Conservation (phyloP, 2,113 vertebrate genomes). For the Bujurquina vittata region DNA sequence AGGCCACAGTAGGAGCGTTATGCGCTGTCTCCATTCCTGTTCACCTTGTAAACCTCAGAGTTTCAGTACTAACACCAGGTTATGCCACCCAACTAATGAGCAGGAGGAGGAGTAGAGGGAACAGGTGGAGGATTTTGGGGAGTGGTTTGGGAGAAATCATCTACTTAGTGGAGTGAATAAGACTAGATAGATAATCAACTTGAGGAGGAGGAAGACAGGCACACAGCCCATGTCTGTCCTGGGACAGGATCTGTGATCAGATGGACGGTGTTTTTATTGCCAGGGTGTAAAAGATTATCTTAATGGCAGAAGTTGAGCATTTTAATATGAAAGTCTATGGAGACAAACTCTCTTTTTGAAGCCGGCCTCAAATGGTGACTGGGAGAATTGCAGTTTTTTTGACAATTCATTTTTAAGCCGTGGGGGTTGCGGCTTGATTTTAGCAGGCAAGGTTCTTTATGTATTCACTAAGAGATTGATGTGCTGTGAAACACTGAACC, state of each 20-base stretch:
- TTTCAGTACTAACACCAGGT: neutral
- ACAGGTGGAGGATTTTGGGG: neutral
- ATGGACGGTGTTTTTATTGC: neutral
- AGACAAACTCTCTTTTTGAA: neutral
- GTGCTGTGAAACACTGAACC: conserved; percentile 7
- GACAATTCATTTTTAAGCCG: neutral
- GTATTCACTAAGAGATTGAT: conserved; percentile 8
- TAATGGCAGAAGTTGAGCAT: neutral
- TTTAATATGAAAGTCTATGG: neutral
- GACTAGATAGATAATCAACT: neutral
- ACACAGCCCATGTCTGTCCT: neutral
- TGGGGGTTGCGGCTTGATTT: neutral
- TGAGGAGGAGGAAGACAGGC: neutral
- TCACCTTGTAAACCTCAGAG: neutral
- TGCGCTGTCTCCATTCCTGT: neutral
- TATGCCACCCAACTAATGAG: neutral
- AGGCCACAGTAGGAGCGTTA: neutral
- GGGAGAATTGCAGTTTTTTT: neutral
- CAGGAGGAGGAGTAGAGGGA: neutral
- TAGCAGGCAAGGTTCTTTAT: neutral
- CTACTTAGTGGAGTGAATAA: neutral
- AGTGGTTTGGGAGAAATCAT: neutral
- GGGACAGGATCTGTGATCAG: neutral
- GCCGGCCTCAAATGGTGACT: neutral
- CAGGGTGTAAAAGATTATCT: neutral